These are phyloP conservation scores for Ricordea florida DNA, from an alignment of 92 coral and sea anemone species.

Conservation along the genomic window DNA sequence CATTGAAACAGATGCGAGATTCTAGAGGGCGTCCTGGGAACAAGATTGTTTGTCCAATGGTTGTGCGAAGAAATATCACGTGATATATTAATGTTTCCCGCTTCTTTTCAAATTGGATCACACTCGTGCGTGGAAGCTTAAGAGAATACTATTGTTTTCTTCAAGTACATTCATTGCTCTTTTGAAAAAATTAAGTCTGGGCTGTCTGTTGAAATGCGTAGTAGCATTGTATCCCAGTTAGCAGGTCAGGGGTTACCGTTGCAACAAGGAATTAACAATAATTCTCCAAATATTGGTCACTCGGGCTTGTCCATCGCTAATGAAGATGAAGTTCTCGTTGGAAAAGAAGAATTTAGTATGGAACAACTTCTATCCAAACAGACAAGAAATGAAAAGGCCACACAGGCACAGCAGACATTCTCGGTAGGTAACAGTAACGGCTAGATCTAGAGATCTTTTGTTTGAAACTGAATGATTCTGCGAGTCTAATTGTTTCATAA, in stretches of 20 bases:
- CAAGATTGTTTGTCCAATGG: slow-evolving; percentile 22
- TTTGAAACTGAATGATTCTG: not conserved
- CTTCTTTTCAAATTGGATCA: slow-evolving; percentile 6
- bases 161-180: slow-evolving; percentile 3
- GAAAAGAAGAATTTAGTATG: not conserved
- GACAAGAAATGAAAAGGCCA: not conserved
- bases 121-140: slow-evolving; percentile 5
- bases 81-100: not conserved
- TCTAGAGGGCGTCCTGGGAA: slow-evolving; percentile 17
- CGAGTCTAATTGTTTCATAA: not conserved
- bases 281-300: not conserved
- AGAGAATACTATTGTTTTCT: not conserved
- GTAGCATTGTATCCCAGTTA: not conserved
- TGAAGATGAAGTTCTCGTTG: not conserved
- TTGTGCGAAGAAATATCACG: slow-evolving; percentile 5
- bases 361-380: not conserved
- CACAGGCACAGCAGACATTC: slow-evolving; percentile 15
- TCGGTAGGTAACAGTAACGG: not conserved
- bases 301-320: no score
- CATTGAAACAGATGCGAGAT: not conserved
- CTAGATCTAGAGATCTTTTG: no score
- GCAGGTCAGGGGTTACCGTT: not conserved
- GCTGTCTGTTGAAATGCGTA: not conserved
- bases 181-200: not conserved
- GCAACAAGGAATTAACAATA: not conserved